A percentile compares a stretch with the other conserved stretches of the same genome.
Evolutionary conservation across 2,888 invertebrate species (phyloP).

Genomic region (Aleiodes testaceus): DNA sequence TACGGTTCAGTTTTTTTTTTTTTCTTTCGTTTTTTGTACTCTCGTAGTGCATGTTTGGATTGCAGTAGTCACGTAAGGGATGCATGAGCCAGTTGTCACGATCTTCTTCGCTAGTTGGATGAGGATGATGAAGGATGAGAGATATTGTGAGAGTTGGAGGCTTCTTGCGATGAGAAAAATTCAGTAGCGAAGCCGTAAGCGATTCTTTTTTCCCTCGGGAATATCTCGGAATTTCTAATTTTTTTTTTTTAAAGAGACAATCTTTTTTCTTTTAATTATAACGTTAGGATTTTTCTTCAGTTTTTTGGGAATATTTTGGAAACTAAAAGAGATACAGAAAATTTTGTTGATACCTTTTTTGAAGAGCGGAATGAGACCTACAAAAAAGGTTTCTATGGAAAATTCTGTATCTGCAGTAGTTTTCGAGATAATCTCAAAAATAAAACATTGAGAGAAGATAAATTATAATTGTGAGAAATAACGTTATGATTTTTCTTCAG

Average conservation of each 20-base stretch:
- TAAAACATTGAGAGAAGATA: too few species aligned
- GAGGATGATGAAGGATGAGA: background rate
- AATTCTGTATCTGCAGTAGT: too few species aligned
- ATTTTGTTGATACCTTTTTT: too few species aligned
- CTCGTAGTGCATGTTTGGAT: background rate
- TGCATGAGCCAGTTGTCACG: slow-evolving; percentile 33
- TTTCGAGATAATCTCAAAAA: too few species aligned
- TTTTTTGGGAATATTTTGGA: too few species aligned
- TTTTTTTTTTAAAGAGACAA: background rate
- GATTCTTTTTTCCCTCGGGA: background rate
- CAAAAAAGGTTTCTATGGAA: background rate
- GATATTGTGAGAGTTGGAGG: background rate
- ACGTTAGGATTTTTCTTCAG: background rate
- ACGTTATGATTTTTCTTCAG: too few species aligned
- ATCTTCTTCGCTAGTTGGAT: slow-evolving; percentile 6
- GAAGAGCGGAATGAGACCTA: too few species aligned
- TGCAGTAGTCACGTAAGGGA: slow-evolving; percentile 17
- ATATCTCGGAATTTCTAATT: too few species aligned
- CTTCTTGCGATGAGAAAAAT: too few species aligned
- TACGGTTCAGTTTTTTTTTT: background rate
- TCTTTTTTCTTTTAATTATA: too few species aligned
- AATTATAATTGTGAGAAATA: too few species aligned
- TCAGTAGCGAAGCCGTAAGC: background rate
- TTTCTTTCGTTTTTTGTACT: background rate
- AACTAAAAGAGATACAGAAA: too few species aligned